Conservation (phyloP, 2,797 vertebrate genomes). For the Smutsia temminckii region DNA sequence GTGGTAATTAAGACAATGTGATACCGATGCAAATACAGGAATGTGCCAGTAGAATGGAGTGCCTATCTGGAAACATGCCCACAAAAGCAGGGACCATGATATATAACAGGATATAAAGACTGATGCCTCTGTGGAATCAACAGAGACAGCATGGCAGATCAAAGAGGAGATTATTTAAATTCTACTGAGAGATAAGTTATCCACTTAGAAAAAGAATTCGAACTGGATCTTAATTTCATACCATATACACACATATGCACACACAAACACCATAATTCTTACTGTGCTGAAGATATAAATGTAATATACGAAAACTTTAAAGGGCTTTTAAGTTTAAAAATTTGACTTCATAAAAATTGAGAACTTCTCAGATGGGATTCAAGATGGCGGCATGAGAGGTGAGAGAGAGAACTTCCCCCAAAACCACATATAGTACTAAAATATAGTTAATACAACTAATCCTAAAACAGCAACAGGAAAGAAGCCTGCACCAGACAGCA, state of each 20-base stretch:
- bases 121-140: too few relatives aligned
- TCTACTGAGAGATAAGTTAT: background rate
- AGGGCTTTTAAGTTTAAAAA: background rate
- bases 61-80: background rate
- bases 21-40: background rate
- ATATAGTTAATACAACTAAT: too few relatives aligned
- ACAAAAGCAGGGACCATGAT: background rate
- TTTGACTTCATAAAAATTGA: background rate
- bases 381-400: too few relatives aligned
- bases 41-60: background rate
- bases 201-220: background rate
- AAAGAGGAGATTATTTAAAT: background rate
- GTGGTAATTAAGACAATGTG: background rate
- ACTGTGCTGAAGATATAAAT: background rate
- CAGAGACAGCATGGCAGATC: background rate
- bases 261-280: background rate
- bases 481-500: too few relatives aligned
- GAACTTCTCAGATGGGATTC: too few relatives aligned
- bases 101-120: background rate
- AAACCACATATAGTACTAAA: too few relatives aligned
- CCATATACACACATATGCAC: background rate
- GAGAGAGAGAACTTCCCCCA: too few relatives aligned
- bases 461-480: too few relatives aligned
- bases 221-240: background rate
- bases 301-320: background rate